Conservation (phyloP, 2,888 invertebrate species). For the Sepioteuthis lessoniana region DNA sequence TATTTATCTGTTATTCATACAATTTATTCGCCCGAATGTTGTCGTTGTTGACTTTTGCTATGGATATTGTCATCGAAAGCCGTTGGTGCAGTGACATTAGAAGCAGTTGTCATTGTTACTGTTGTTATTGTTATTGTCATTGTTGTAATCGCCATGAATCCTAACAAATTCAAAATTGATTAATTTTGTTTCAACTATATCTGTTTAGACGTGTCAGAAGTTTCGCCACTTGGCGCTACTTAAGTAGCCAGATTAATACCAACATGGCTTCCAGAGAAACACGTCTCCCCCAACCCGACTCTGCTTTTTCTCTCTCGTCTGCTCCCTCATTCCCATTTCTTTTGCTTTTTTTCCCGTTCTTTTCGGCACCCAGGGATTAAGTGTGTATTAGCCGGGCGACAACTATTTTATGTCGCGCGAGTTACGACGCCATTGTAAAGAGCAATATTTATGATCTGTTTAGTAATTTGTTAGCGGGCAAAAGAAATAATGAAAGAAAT, state of each 20-base stretch:
- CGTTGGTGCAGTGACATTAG: background rate
- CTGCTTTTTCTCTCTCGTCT: background rate
- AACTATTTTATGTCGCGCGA: background rate
- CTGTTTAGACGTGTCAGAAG: constrained; percentile 46
- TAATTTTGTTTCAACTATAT: constrained; percentile 47
- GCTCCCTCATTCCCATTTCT: background rate
- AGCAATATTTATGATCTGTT: background rate
- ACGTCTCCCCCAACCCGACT: background rate
- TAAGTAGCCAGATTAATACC: constrained; percentile 43
- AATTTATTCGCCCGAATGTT: background rate
- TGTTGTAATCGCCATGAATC: background rate
- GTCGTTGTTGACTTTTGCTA: constrained; percentile 17
- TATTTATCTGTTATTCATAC: constrained; percentile 16
- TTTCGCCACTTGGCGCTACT: constrained; percentile 35
- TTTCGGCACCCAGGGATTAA: constrained; percentile 33
- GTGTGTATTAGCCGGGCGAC: background rate
- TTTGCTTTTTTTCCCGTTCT: background rate
- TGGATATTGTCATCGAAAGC: constrained; percentile 8
- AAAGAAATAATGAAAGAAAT: background rate
- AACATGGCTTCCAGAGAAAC: constrained; percentile 41
- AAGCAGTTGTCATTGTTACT: background rate
- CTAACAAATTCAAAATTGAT: constrained; percentile 36
- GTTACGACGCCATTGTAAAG: background rate
- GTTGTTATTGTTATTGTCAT: background rate
- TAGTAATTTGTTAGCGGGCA: constrained; percentile 13